Evolutionary conservation across 2,888 invertebrate genomes (phyloP), one percentile per base, ranked within the genome.

Genomic region (Chrysolina oricalcia): DNA sequence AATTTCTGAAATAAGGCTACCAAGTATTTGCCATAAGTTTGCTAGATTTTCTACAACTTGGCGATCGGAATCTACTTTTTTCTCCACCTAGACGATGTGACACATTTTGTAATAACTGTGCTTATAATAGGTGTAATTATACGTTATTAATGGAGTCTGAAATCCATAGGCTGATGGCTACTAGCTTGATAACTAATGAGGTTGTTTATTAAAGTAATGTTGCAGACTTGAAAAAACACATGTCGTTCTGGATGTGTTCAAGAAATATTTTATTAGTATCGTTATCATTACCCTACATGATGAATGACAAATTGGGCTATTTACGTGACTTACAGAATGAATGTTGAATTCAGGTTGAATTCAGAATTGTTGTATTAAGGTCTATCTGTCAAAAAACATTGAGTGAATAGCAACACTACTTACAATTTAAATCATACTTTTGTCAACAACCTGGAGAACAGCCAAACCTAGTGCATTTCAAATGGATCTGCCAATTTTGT

Each of bases 41-140:
- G 41, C 41, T 19, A 41, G 35, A 64, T 64, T 64, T 17, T 53
- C 11, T 27, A 35, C 35, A 27, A 8, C 4, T 9, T 59, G 15
- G n/a, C 50, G 53, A 71, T 69, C 53, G 56, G 41, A 69, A 73
- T 53, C 64, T 19, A 50, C 65, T 65, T 73, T 62, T 73, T 73
- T 53, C 43, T 63, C 62, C 53, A 70, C 43, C 66, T 35, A 63
- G 69, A 73, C 69, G 48, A 41, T 53, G 69, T 50, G 69, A 65
- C 73, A 73, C 56, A 64, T 73, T 69, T 69, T 41, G 41, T 35
- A 65, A 23, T 74, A 74, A 70, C 74, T 59, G 74, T 74, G n/a
- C 27, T 56, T 70, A 65, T 66, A 74, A 74, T 74, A 21, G 70
- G 11, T n/a, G 66, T 65, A 74, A 74, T 74, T 70, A 70, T 64